A percentile compares a stretch with the other conserved stretches of the same genome.
Conservation (phyloP, 2,113 vertebrate genomes). For the Larimichthys polyactis region DNA sequence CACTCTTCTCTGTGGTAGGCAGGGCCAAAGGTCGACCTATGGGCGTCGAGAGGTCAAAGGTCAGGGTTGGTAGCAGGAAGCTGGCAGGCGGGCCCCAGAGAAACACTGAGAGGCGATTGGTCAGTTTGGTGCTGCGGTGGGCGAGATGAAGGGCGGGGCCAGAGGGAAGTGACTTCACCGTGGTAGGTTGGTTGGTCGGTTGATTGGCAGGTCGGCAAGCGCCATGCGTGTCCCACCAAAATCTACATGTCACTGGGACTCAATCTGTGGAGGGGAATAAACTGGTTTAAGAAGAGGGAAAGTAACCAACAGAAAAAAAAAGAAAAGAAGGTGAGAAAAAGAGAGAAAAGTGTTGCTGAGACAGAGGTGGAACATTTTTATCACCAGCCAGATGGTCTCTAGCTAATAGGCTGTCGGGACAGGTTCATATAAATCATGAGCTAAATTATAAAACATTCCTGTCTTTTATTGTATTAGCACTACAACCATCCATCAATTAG, state of each 20-base stretch:
- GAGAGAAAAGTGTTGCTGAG: not conserved
- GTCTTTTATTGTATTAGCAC: conserved; percentile 42
- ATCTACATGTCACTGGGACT: conserved; percentile 86
- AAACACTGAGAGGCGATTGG: conserved; percentile 81
- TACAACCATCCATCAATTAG: conserved; percentile 60
- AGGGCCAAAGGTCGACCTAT: conserved; percentile 52
- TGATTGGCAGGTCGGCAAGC: conserved; percentile 76
- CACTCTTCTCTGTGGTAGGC: conserved; percentile 67
- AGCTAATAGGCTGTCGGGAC: not conserved
- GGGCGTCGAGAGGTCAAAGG: conserved; percentile 53
- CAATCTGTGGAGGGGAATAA: conserved; percentile 87
- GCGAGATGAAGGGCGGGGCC: conserved; percentile 80
- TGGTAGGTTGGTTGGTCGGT: conserved; percentile 84
- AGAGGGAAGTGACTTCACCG: conserved; percentile 88
- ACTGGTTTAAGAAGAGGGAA: conserved; percentile 21
- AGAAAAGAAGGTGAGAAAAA: conserved; percentile 77
- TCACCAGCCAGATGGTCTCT: conserved; percentile 36
- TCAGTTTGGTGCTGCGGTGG: conserved; percentile 81
- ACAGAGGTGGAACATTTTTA: not conserved
- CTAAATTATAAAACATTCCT: conserved; percentile 37
- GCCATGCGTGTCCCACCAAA: conserved; percentile 86
- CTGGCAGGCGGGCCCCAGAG: conserved; percentile 81
- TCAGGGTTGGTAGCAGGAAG: conserved; percentile 69
- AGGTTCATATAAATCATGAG: conserved; percentile 26
- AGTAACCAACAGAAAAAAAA: not conserved